A percentile compares a stretch with the other conserved stretches of the same genome.
phyloP scores from a whole-genome alignment of 1,140 invertebrate species.

The Ruditapes philippinarum region DNA sequence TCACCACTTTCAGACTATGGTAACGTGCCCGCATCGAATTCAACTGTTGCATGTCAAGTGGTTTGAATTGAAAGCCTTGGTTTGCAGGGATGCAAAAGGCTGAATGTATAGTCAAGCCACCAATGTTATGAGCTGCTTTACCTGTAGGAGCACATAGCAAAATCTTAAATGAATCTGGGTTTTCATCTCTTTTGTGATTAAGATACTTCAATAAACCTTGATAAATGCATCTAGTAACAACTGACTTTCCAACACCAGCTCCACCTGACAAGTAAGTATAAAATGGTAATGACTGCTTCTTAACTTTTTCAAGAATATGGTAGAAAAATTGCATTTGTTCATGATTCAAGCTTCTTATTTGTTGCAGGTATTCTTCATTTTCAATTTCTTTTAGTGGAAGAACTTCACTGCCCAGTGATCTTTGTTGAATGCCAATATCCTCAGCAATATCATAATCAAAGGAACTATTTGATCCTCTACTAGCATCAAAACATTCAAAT shows the following conservation, averaged over 20 bases:
- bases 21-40: conserved; percentile 49
- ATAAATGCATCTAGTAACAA: conserved; percentile 65
- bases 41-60: conserved; percentile 63
- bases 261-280: conserved; percentile 69
- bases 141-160: conserved; percentile 70
- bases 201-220: conserved; percentile 63
- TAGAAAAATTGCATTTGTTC: conserved; percentile 51
- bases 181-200: conserved; percentile 15
- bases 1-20: conserved; percentile 22
- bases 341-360: conserved; percentile 2
- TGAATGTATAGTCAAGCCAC: conserved; percentile 65
- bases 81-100: conserved; percentile 69
- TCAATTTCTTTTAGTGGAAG: background rate
- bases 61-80: conserved; percentile 66
- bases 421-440: conserved; percentile 11
- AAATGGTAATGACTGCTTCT: conserved; percentile 9
- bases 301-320: conserved; percentile 21
- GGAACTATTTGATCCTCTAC: no score
- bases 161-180: conserved; percentile 34
- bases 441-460: conserved; percentile 47
- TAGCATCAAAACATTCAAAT: conserved; percentile 44
- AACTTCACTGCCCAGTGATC: background rate
- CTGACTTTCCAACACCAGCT: conserved; percentile 73
- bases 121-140: conserved; percentile 72
- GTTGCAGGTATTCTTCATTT: background rate